phyloP scores from a whole-genome alignment of 2,113 vertebrate species.

The Percopsis transmontana region DNA sequence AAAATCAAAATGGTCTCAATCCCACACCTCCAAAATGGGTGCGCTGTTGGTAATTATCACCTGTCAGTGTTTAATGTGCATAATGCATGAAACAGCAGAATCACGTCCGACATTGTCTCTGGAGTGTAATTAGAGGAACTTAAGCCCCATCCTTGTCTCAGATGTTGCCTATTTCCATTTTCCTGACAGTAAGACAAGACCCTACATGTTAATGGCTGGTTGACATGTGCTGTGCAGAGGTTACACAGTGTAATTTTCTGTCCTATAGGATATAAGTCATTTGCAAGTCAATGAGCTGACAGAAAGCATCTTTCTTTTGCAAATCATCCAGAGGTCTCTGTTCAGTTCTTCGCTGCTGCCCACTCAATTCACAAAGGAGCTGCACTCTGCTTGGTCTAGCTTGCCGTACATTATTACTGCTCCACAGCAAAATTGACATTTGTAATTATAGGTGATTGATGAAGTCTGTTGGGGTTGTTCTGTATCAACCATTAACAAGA shows the following conservation, averaged over 20 bases:
- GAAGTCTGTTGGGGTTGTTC: background rate
- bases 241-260: background rate
- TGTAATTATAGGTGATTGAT: conserved; percentile 26
- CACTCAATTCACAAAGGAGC: conserved; percentile 15
- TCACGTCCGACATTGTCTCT: conserved; percentile 43
- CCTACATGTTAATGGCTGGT: conserved; percentile 26
- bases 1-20: conserved; percentile 10
- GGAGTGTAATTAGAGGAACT: conserved; percentile 19
- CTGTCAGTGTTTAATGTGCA: conserved; percentile 39
- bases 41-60: conserved; percentile 41
- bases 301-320: conserved; percentile 36
- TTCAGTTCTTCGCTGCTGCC: conserved; percentile 30
- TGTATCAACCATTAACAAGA: conserved; percentile 10
- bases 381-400: conserved; percentile 1
- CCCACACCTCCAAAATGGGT: background rate
- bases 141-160: conserved; percentile 2
- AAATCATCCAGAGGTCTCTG: conserved; percentile 22
- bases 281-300: conserved; percentile 58
- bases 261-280: conserved; percentile 35
- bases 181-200: conserved; percentile 42
- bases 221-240: conserved; percentile 32
- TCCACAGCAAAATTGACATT: conserved; percentile 9
- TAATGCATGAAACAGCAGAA: conserved; percentile 47
- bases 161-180: conserved; percentile 47
- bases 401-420: conserved; percentile 33